These are phyloP conservation scores for Morpho deidamia DNA, from an alignment of 2,888 invertebrate genomes.

Conservation along the genomic window DNA sequence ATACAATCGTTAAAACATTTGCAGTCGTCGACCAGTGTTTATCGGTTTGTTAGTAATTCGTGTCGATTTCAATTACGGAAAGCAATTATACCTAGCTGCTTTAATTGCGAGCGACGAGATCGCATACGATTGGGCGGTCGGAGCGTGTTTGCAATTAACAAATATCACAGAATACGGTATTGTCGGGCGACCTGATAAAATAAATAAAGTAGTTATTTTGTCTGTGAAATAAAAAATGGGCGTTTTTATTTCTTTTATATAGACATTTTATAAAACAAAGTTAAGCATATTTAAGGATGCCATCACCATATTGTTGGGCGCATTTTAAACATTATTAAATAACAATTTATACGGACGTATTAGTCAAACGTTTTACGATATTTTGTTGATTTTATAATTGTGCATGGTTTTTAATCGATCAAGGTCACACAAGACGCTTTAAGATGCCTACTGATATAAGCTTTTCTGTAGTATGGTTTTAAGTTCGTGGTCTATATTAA, in stretches of 20 bases:
- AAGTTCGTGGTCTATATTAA: too few species aligned
- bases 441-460: too few species aligned
- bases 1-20: neutral
- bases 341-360: too few species aligned
- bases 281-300: too few species aligned
- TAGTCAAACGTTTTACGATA: too few species aligned
- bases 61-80: constrained; percentile 53
- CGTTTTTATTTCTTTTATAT: constrained; percentile 5
- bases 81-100: constrained; percentile 38
- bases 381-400: too few species aligned
- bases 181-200: neutral
- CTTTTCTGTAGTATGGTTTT: too few species aligned
- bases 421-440: too few species aligned
- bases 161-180: constrained; percentile 11
- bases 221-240: neutral
- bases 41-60: constrained; percentile 24
- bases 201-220: constrained; percentile 4
- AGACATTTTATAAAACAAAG: neutral
- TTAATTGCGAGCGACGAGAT: constrained; percentile 44
- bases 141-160: constrained; percentile 31
- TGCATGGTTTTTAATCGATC: too few species aligned
- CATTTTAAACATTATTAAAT: too few species aligned
- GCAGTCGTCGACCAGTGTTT: constrained; percentile 7
- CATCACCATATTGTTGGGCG: too few species aligned
- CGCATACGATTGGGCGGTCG: constrained; percentile 22